Conservation (phyloP, 2,113 vertebrate species). For the Prolemur simus region DNA sequence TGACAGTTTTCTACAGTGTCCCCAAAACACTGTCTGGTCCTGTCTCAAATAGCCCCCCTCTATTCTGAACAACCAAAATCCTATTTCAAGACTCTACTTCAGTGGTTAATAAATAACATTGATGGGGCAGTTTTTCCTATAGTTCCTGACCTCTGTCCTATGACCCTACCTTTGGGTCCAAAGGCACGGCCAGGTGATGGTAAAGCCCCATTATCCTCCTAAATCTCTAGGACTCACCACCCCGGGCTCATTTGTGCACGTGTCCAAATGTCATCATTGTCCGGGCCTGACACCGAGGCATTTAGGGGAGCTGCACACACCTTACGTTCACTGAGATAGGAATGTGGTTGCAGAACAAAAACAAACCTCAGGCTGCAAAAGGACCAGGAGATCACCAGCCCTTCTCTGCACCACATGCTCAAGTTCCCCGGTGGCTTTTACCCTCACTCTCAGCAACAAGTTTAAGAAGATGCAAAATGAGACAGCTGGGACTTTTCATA, state of each 20-base stretch:
- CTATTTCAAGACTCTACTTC: not conserved
- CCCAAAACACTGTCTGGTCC: rapidly evolving
- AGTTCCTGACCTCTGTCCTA: not conserved
- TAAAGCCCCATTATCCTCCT: not conserved
- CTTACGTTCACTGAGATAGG: not conserved
- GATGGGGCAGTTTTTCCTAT: not conserved
- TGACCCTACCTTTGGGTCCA: not conserved
- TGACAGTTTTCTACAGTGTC: not conserved
- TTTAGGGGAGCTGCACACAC: not conserved
- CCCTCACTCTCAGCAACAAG: not conserved
- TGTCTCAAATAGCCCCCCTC: not conserved
- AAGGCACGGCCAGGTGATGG: rapidly evolving
- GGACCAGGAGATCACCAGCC: not conserved
- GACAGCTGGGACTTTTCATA: not conserved
- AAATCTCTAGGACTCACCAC: not conserved
- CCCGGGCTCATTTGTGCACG: rapidly evolving
- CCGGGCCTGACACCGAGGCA: rapidly evolving
- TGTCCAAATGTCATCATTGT: not conserved
- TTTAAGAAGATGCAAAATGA: not conserved
- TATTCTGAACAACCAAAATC: not conserved
- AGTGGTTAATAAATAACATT: not conserved
- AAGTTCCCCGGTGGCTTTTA: not conserved
- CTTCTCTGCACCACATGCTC: rapidly evolving
- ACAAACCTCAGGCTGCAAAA: not conserved
- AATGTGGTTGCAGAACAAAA: rapidly evolving